These are phyloP conservation scores for Dinocampus coccinellae DNA, from an alignment of 2,888 invertebrate species.

Conservation along the genomic window DNA sequence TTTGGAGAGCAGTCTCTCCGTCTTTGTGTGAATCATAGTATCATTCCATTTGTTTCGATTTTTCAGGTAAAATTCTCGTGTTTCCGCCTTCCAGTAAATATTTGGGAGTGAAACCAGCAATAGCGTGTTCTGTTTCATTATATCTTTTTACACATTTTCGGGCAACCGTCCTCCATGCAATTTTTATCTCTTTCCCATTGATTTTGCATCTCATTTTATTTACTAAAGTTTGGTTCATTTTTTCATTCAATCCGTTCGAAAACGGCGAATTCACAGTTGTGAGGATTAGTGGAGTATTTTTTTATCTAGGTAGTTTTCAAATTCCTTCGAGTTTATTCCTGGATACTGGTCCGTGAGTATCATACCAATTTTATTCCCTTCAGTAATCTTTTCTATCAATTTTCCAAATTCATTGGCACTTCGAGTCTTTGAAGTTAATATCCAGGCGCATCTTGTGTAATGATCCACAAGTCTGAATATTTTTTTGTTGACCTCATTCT, in stretches of 20 bases:
- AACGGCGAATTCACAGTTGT: slow-evolving; percentile 51
- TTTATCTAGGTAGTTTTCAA: slow-evolving; percentile 46
- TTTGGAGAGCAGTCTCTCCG: slow-evolving; percentile 47
- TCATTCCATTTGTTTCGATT: slow-evolving; percentile 28
- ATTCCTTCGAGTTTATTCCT: slow-evolving; percentile 48
- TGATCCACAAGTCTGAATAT: slow-evolving; percentile 51
- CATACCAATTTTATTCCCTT: slow-evolving; percentile 38
- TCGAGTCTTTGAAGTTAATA: slow-evolving; percentile 49
- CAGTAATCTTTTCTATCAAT: slow-evolving; percentile 38
- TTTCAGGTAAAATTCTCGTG: slow-evolving; percentile 37
- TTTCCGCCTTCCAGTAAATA: slow-evolving; percentile 48
- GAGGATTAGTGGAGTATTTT: slow-evolving; percentile 47
- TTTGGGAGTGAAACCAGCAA: slow-evolving; percentile 46
- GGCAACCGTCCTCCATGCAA: slow-evolving; percentile 51
- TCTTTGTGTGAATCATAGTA: slow-evolving; percentile 27
- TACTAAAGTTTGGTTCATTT: too few relatives aligned
- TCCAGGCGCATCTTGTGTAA: slow-evolving; percentile 49
- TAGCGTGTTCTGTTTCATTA: slow-evolving; percentile 49
- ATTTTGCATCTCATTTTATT: slow-evolving; percentile 51
- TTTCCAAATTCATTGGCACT: slow-evolving; percentile 49
- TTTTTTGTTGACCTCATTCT: slow-evolving; percentile 50
- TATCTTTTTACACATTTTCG: slow-evolving; percentile 48
- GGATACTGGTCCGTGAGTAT: slow-evolving; percentile 51
- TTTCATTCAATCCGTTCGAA: slow-evolving; percentile 29
- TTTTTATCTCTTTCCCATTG: slow-evolving; percentile 44